These are phyloP conservation scores for Misgurnus mizolepis DNA, from an alignment of 2,113 vertebrate species.

Conservation along the genomic window DNA sequence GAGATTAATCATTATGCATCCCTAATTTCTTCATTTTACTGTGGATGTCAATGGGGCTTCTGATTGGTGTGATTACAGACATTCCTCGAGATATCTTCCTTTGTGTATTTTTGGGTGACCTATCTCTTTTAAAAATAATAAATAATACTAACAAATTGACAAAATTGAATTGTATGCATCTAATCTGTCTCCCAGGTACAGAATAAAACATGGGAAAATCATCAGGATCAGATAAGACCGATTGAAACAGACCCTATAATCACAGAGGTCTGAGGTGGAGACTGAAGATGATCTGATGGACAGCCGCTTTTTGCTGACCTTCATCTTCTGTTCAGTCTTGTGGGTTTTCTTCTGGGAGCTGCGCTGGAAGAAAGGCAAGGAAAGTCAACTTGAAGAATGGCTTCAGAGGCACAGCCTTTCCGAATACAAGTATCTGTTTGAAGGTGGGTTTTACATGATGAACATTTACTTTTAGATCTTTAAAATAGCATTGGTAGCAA, in stretches of 20 bases:
- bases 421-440: constrained; percentile 83
- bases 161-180: background rate
- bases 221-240: background rate
- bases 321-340: constrained; percentile 72
- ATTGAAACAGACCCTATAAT: constrained; percentile 47
- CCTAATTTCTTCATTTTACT: too few species aligned
- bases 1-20: too few species aligned
- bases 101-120: too few species aligned
- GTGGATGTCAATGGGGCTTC: too few species aligned
- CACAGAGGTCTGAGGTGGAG: constrained; percentile 65
- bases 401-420: constrained; percentile 73
- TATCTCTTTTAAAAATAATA: too few species aligned
- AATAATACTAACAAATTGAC: background rate
- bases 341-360: constrained; percentile 84
- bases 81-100: too few species aligned
- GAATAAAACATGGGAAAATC: constrained; percentile 12
- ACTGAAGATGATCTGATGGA: constrained; percentile 80
- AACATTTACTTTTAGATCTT: too few species aligned
- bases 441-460: constrained; percentile 77
- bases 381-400: constrained; percentile 82
- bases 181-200: background rate
- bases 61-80: too few species aligned
- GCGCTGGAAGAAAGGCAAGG: constrained; percentile 76
- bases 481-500: too few species aligned
- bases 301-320: constrained; percentile 80